A percentile compares a stretch with the other conserved stretches of the same genome.
phyloP scores from a whole-genome alignment of 2,113 vertebrate species.

The Himantopus leucocephalus region DNA sequence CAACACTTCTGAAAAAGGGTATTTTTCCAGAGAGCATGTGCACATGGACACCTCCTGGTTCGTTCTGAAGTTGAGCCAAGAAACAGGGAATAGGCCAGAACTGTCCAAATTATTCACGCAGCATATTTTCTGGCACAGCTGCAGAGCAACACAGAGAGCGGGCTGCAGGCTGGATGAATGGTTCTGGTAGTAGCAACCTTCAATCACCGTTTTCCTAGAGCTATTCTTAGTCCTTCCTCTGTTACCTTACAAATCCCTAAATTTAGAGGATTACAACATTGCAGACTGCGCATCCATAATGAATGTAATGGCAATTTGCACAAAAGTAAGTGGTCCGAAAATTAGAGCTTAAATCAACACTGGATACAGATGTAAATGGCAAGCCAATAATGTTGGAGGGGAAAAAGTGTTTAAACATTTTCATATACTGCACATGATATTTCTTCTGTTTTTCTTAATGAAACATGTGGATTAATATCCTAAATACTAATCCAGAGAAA shows the following conservation, averaged over 20 bases:
- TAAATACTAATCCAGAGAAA: background rate
- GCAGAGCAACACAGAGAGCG: background rate
- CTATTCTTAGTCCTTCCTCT: background rate
- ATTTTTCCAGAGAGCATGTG: background rate
- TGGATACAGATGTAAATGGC: background rate
- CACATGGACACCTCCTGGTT: background rate
- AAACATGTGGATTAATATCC: background rate
- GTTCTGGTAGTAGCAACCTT: background rate
- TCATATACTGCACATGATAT: background rate
- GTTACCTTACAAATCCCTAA: background rate
- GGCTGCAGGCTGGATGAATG: conserved; percentile 1
- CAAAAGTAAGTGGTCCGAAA: background rate
- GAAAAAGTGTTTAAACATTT: background rate
- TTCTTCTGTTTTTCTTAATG: background rate
- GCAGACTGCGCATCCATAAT: background rate
- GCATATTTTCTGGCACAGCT: background rate
- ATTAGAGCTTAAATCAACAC: background rate
- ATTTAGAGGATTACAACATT: background rate
- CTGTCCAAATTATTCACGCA: background rate
- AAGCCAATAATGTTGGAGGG: background rate
- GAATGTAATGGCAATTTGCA: background rate
- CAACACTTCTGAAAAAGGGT: background rate
- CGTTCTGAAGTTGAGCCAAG: background rate
- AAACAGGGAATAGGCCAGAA: background rate
- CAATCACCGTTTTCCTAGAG: background rate